Conservation (phyloP, 2,113 vertebrate genomes). For the Glaucidium brasilianum region DNA sequence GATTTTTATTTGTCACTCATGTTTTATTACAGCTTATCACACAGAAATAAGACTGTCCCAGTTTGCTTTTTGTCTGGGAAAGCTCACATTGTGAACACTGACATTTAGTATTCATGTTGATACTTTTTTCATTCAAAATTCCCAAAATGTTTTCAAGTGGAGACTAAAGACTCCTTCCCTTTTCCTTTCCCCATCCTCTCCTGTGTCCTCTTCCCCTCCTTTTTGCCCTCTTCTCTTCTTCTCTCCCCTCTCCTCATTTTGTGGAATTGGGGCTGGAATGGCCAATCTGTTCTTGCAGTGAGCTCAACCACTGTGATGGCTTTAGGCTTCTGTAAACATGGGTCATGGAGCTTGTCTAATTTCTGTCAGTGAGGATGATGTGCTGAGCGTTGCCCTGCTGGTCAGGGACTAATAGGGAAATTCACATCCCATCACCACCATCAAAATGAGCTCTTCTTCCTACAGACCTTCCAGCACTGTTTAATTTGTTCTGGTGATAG, state of each 20-base stretch:
- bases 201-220: background rate
- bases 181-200: background rate
- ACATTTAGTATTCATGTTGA: fast-evolving
- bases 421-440: background rate
- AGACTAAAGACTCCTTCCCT: background rate
- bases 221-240: too few relatives aligned
- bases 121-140: background rate
- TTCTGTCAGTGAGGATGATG: background rate
- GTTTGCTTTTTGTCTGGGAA: background rate
- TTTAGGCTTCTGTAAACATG: background rate
- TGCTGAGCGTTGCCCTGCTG: background rate
- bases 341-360: background rate
- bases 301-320: background rate
- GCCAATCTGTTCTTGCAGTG: fast-evolving
- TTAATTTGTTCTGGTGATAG: background rate
- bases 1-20: background rate
- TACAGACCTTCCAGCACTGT: fast-evolving
- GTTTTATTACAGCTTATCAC: fast-evolving
- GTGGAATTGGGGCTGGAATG: background rate
- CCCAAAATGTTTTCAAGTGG: background rate
- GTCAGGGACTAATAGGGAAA: background rate
- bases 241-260: fast-evolving
- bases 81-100: fast-evolving
- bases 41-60: background rate
- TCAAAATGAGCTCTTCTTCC: background rate